Base-by-base conservation (phyloP, 1,140 invertebrate species). In the Chlorops oryzae region DNA sequence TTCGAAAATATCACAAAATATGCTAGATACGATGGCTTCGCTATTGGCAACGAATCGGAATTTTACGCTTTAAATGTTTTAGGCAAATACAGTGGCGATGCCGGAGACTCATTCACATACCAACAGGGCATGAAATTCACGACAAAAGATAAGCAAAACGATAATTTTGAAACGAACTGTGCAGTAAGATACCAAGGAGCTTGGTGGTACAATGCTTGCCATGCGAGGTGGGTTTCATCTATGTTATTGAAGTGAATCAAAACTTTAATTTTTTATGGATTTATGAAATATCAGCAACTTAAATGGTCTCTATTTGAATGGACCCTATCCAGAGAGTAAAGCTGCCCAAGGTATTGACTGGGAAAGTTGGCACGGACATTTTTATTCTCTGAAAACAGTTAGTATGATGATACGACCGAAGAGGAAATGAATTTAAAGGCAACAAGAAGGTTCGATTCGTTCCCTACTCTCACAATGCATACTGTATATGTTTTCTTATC, bases 11-110 rank as follows among this genome's bases (percentile, higher is more conserved):
- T 67, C 17, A 74, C 73, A 18, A 77, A 73, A 18, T 74, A 69
- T 32, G 81, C 80, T 6, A 63, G 62, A 9, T 88, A 83, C 62
- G 73, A 75, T 1, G 70, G 77, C 17, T 87, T 87, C 59, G 75
- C 75, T 5, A 70, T 87, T 21, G 78, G 76, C 10, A 70, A 75
- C 13, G 81, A 85, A 61, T 58, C 70, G 7, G 78, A 83, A 55
- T 77, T 78, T 3, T 88, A 82, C 59, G 69, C 76, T 21, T 75
- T 86, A 17, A 77, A 75, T 51, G 68, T 80, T 2, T 65, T 87
- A 2, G 77, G 77, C 7, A 74, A 77, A 32, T 86, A 81, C 61
- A 74, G 72, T 34, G 84, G 84, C 17, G 79, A 79, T 56, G 80
- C 80, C 48, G 80, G 74, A 5, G 58, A 61, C 40, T 53, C 58